Conservation (phyloP, 2,113 vertebrate genomes). For the Eubucco bourcierii region DNA sequence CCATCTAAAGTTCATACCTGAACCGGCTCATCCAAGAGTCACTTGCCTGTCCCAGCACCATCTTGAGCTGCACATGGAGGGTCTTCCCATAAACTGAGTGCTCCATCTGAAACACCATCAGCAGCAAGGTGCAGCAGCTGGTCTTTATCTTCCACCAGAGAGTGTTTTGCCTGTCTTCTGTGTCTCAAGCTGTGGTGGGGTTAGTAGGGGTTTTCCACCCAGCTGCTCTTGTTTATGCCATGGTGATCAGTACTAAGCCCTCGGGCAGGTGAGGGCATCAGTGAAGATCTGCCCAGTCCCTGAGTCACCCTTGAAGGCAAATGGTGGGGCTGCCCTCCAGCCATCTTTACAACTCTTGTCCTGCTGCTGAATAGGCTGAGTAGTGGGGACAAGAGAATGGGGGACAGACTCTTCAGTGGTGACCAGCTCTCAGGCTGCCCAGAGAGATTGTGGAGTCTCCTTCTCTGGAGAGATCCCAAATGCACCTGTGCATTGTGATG, state of each 20-base stretch:
- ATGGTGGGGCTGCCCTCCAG: neutral
- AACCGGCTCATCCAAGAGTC: rapidly evolving
- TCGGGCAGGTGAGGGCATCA: rapidly evolving
- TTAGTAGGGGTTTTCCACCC: neutral
- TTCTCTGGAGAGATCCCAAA: too few species aligned
- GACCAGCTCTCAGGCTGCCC: too few species aligned
- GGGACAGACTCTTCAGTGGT: too few species aligned
- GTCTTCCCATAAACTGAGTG: rapidly evolving
- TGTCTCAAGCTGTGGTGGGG: neutral
- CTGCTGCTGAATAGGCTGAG: neutral
- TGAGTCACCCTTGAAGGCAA: neutral
- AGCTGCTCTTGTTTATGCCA: neutral
- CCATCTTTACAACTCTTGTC: neutral
- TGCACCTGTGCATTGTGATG: too few species aligned
- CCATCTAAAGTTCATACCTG: neutral
- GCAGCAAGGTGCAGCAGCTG: neutral
- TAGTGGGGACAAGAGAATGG: too few species aligned
- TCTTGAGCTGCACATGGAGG: rapidly evolving
- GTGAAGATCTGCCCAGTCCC: neutral
- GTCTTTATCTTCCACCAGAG: neutral
- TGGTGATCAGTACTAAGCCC: neutral
- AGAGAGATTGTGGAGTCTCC: too few species aligned
- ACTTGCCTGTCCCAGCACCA: neutral
- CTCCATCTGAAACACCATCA: neutral
- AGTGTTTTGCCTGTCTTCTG: neutral